phyloP scores from a whole-genome alignment of 37 sponge, comb jelly and placozoan species.

The Halisarca cf. caerulea region DNA sequence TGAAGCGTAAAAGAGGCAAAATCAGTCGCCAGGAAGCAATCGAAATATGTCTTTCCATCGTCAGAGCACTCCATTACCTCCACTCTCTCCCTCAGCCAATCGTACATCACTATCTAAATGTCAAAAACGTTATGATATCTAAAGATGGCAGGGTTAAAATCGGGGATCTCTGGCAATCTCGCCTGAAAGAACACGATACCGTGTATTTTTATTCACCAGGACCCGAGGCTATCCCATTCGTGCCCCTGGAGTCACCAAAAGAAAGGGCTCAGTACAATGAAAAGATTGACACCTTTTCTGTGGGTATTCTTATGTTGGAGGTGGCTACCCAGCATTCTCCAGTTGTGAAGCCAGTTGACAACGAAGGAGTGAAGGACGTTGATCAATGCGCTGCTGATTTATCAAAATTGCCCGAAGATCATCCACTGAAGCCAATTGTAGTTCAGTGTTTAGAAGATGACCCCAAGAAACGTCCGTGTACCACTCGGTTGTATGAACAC shows the following conservation, averaged over 20 bases:
- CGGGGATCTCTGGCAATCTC: background rate
- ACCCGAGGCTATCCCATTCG: conserved; percentile 14
- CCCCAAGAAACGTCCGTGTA: background rate
- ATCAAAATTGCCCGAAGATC: background rate
- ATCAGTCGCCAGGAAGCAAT: background rate
- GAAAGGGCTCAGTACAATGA: background rate
- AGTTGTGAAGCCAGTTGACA: background rate
- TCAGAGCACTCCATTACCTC: background rate
- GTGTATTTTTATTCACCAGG: background rate
- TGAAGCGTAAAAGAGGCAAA: background rate
- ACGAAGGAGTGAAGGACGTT: background rate
- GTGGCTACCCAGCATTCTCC: background rate
- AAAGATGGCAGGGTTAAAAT: background rate
- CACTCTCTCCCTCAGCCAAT: background rate
- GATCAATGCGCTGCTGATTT: background rate
- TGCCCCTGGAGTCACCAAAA: conserved; percentile 35
- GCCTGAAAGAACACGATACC: background rate
- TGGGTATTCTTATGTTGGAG: conserved; percentile 21
- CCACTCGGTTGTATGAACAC: no score
- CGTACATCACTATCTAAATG: background rate
- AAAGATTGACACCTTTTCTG: conserved; percentile 35
- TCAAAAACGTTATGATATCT: background rate
- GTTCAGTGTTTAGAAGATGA: background rate
- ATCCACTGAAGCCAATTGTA: conserved; percentile 25
- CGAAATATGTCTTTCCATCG: conserved; percentile 1